These are phyloP conservation scores for Eumeta japonica DNA, from an alignment of 1,140 invertebrate species.

Conservation along the genomic window DNA sequence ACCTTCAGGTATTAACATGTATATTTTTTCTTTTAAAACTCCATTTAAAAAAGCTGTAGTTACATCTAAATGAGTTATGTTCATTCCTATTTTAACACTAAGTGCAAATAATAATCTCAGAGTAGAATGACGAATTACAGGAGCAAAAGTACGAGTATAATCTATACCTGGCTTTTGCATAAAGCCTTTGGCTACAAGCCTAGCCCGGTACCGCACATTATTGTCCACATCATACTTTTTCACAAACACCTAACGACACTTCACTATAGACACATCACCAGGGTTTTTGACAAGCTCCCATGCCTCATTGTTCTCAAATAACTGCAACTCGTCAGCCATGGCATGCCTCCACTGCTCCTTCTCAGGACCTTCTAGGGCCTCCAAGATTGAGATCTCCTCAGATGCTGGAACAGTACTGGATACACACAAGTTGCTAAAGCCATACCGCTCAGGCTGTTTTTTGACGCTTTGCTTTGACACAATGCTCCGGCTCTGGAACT, in stretches of 20 bases:
- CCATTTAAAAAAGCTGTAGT: constrained; percentile 48
- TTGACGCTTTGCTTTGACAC: constrained; percentile 3
- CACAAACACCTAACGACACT: constrained; percentile 41
- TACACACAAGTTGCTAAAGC: constrained; percentile 6
- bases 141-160: constrained; percentile 23
- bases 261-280: constrained; percentile 15
- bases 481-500: neutral
- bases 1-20: constrained; percentile 17
- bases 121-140: constrained; percentile 26
- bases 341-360: constrained; percentile 21
- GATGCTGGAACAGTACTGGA: constrained; percentile 7
- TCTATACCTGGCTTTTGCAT: constrained; percentile 12
- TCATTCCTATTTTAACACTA: constrained; percentile 21
- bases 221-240: constrained; percentile 24
- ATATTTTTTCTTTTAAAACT: constrained; percentile 35
- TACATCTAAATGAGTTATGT: too few species aligned
- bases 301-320: constrained; percentile 20
- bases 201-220: constrained; percentile 33
- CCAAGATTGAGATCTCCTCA: constrained; percentile 14
- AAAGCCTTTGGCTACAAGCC: constrained; percentile 48
- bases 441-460: constrained; percentile 8
- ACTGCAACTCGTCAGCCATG: constrained; percentile 23
- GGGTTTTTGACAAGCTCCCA: constrained; percentile 29
- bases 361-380: constrained; percentile 22
- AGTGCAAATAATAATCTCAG: constrained; percentile 35